A percentile compares a stretch with the other conserved stretches of the same genome.
Evolutionary conservation across 2,797 vertebrate species (phyloP).

Genomic region (Tolypeutes matacus): DNA sequence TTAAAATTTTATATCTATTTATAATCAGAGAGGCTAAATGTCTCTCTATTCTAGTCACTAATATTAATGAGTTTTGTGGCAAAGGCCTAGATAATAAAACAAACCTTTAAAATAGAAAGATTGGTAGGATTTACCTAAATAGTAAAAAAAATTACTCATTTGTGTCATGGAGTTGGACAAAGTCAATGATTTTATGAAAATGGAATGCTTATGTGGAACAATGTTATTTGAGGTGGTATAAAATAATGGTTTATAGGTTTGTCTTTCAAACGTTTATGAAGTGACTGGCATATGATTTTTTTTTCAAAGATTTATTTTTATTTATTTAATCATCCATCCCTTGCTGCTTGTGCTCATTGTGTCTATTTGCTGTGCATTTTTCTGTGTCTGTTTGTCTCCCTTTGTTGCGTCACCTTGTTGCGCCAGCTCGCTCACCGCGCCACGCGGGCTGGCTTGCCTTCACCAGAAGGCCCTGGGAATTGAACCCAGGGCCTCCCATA

Average conservation of each 20-base stretch:
- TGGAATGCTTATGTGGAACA: not conserved
- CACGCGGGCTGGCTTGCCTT: no score
- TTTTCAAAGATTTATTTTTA: no score
- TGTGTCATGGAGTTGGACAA: slow-evolving; percentile 31
- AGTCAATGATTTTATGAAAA: slow-evolving; percentile 43
- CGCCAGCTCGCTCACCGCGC: no score
- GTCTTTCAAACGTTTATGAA: slow-evolving; percentile 37
- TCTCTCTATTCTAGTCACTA: slow-evolving; percentile 46
- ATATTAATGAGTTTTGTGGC: slow-evolving; percentile 77
- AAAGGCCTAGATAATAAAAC: slow-evolving; percentile 68
- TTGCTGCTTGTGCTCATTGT: no score
- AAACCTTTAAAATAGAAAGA: slow-evolving; percentile 66
- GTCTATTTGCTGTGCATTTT: no score
- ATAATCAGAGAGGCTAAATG: slow-evolving; percentile 62
- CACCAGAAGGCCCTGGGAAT: no score
- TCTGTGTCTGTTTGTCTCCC: no score
- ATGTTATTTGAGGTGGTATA: not conserved
- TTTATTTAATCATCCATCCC: no score
- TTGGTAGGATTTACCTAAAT: not conserved
- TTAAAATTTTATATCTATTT: slow-evolving; percentile 66
- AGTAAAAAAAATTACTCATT: slow-evolving; percentile 33
- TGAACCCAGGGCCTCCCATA: no score
- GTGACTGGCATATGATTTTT: not conserved
- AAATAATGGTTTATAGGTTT: slow-evolving; percentile 4
- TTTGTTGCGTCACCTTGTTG: no score